Percentiles rank a stretch among this genome's conserved stretches.
These are phyloP conservation scores for Sebastiscus tertius DNA, from an alignment of 2,797 vertebrate genomes.

Conservation along the genomic window DNA sequence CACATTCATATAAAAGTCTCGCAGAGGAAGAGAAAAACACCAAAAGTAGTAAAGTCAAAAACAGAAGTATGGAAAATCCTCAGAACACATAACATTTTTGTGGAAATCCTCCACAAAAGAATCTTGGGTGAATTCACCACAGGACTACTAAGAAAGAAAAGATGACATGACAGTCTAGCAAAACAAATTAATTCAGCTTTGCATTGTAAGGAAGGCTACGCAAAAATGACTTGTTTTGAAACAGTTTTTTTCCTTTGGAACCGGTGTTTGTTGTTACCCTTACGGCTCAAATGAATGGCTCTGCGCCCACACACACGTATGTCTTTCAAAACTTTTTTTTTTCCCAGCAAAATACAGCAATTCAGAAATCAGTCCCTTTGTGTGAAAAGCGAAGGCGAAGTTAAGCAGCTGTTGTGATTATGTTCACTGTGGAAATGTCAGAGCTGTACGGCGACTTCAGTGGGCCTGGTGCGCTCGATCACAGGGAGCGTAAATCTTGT, in stretches of 20 bases:
- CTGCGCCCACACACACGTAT: neutral
- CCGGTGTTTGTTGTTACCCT: constrained; percentile 24
- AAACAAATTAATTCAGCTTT: constrained; percentile 50
- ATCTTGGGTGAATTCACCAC: constrained; percentile 19
- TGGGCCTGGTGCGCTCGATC: constrained; percentile 28
- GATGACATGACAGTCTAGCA: neutral
- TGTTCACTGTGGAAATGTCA: constrained; percentile 47
- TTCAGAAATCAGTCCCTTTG: constrained; percentile 18
- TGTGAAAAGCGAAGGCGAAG: constrained; percentile 26
- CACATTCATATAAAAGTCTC: neutral
- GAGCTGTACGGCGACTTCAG: constrained; percentile 27
- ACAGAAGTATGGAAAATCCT: constrained; percentile 9
- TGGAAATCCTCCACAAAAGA: constrained; percentile 29
- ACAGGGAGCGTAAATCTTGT: constrained; percentile 49
- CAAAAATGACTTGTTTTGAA: constrained; percentile 39
- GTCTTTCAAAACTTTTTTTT: neutral
- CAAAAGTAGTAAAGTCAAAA: constrained; percentile 10
- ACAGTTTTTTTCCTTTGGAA: neutral
- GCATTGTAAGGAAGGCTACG: constrained; percentile 9
- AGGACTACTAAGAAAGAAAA: neutral
- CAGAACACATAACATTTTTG: neutral
- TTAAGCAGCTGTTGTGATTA: constrained; percentile 50
- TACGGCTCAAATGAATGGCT: constrained; percentile 30
- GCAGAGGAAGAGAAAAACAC: neutral
- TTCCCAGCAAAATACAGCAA: neutral